These are phyloP conservation scores for Nymphalis io DNA, from an alignment of 1,140 invertebrate genomes.

Conservation along the genomic window DNA sequence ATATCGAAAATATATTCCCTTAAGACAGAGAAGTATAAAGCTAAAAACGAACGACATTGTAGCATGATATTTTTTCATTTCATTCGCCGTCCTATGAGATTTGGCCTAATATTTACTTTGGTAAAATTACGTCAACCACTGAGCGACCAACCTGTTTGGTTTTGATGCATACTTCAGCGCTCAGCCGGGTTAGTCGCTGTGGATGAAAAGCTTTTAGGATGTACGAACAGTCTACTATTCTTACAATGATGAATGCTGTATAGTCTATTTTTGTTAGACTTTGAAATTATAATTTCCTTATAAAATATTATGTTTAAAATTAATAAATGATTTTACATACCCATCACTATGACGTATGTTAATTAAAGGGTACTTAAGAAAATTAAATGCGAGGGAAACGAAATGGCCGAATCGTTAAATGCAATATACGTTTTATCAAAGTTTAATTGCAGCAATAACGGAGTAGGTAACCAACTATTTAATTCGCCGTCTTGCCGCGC, in stretches of 20 bases:
- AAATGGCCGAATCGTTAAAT: conserved; percentile 28
- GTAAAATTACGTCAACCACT: conserved; percentile 69
- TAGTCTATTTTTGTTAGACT: conserved; percentile 23
- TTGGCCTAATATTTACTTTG: conserved; percentile 71
- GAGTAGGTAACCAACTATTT: conserved; percentile 65
- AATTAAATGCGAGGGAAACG: neutral
- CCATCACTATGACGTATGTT: neutral
- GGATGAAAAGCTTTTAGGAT: conserved; percentile 55
- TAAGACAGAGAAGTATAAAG: conserved; percentile 21
- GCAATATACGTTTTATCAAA: conserved; percentile 63
- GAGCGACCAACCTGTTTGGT: conserved; percentile 70
- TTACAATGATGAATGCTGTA: conserved; percentile 30
- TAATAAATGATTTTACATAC: neutral
- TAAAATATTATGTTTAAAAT: neutral
- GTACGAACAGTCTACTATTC: conserved; percentile 35
- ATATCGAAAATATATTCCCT: conserved; percentile 44
- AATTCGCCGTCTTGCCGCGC: conserved; percentile 61
- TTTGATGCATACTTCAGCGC: conserved; percentile 74
- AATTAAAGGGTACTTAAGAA: conserved; percentile 5
- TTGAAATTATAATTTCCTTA: conserved; percentile 9
- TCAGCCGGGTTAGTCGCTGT: conserved; percentile 45
- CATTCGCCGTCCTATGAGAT: conserved; percentile 61
- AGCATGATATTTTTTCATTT: conserved; percentile 59
- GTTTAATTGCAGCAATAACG: conserved; percentile 74
- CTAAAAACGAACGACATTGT: conserved; percentile 32